phyloP scores from a whole-genome alignment of 2,888 invertebrate genomes.

The Pterostichus madidus region DNA sequence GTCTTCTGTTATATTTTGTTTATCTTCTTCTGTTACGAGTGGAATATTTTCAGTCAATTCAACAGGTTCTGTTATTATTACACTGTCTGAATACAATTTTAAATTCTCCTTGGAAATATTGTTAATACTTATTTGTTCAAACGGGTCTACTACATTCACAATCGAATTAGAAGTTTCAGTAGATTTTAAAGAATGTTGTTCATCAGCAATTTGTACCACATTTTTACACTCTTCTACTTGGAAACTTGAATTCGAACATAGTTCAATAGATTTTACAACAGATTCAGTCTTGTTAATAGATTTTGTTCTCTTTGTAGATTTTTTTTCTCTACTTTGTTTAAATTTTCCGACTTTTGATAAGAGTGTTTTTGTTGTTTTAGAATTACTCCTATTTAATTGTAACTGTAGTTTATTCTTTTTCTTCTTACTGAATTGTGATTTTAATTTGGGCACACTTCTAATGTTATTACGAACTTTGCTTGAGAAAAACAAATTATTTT shows the following conservation, averaged over 20 bases:
- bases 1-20: constrained; percentile 20
- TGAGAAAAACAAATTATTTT: background rate
- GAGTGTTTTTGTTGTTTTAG: background rate
- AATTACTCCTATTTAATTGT: constrained; percentile 15
- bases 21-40: background rate
- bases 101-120: too few species aligned
- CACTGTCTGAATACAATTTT: background rate
- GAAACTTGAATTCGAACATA: too few species aligned
- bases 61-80: background rate
- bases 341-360: background rate
- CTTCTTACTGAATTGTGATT: background rate
- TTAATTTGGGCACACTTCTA: background rate
- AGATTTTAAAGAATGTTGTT: too few species aligned
- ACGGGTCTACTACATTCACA: too few species aligned
- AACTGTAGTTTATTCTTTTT: constrained; percentile 4
- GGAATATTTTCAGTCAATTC: background rate
- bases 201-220: too few species aligned
- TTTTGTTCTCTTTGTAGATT: background rate
- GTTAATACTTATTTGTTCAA: too few species aligned
- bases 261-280: background rate
- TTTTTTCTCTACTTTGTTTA: background rate
- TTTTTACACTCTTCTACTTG: too few species aligned
- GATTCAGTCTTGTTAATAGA: background rate
- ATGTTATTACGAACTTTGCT: constrained; percentile 2
- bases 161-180: too few species aligned